A percentile compares a stretch with the other conserved stretches of the same genome.
These are phyloP conservation scores for Iguana delicatissima DNA, from an alignment of 2,797 vertebrate species.

Conservation along the genomic window DNA sequence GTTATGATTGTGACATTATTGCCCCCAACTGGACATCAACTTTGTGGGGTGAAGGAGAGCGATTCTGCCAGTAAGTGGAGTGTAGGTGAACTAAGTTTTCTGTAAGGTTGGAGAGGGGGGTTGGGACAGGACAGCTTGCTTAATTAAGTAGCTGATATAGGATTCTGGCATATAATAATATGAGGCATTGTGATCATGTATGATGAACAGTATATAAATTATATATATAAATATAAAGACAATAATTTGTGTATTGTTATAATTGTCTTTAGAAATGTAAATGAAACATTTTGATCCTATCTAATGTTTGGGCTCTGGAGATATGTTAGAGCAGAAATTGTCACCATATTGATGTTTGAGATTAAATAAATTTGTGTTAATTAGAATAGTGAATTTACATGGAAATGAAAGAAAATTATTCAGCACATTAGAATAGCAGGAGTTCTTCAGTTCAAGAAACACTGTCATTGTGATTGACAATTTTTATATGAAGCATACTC, in stretches of 20 bases:
- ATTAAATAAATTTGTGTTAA: background rate
- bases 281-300: background rate
- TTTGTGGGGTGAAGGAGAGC: too few species aligned
- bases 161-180: background rate
- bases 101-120: too few species aligned
- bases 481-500: slow-evolving; percentile 13
- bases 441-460: background rate
- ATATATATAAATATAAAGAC: too few species aligned
- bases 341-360: background rate
- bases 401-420: background rate
- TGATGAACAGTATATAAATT: background rate
- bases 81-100: background rate
- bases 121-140: too few species aligned
- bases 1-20: too few species aligned
- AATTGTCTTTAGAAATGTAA: background rate
- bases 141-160: too few species aligned
- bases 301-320: slow-evolving; percentile 11
- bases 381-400: slow-evolving; percentile 15
- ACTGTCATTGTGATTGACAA: background rate
- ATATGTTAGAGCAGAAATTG: slow-evolving; percentile 16
- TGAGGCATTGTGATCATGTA: background rate
- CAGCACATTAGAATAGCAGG: background rate
- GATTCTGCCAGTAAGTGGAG: background rate
- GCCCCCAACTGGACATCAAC: too few species aligned
- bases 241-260: too few species aligned